Percentiles rank a stretch among this genome's conserved stretches.
These are phyloP conservation scores for Loris lydekkerianus DNA, from an alignment of 2,797 vertebrate species.

Conservation along the genomic window DNA sequence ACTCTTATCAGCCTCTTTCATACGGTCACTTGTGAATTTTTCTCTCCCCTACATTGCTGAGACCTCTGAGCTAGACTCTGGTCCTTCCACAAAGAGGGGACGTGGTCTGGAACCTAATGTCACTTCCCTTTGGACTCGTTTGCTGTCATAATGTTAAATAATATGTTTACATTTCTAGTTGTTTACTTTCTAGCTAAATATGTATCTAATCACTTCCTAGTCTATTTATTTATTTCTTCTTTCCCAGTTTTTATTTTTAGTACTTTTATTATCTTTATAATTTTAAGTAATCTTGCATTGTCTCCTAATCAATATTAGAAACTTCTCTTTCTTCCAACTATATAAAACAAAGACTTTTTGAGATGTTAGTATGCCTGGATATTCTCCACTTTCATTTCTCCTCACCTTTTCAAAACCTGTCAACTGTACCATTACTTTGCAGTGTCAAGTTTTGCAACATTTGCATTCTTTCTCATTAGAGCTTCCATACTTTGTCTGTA, in stretches of 20 bases:
- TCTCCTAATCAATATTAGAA: neutral
- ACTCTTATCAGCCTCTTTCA: neutral
- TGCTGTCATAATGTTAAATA: neutral
- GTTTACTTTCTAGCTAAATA: constrained; percentile 29
- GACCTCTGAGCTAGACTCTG: too few relatives aligned
- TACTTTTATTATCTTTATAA: neutral
- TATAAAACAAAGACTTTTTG: neutral
- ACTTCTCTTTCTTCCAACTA: neutral
- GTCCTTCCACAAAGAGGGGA: too few relatives aligned
- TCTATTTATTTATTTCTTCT: neutral
- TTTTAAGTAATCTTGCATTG: neutral
- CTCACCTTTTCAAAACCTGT: neutral
- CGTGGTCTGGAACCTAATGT: neutral
- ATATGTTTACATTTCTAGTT: neutral
- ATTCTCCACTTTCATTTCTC: neutral
- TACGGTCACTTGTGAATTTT: too few relatives aligned
- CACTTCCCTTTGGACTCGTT: neutral
- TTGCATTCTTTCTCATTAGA: constrained; percentile 12
- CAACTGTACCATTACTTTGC: neutral
- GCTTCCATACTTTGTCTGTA: neutral
- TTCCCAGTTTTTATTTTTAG: neutral
- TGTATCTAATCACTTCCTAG: neutral
- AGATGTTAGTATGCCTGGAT: neutral
- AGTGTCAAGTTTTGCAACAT: neutral
- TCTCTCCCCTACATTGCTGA: too few relatives aligned